These are phyloP conservation scores for Pterocles orientalis DNA, from an alignment of 2,113 vertebrate species.

Conservation along the genomic window DNA sequence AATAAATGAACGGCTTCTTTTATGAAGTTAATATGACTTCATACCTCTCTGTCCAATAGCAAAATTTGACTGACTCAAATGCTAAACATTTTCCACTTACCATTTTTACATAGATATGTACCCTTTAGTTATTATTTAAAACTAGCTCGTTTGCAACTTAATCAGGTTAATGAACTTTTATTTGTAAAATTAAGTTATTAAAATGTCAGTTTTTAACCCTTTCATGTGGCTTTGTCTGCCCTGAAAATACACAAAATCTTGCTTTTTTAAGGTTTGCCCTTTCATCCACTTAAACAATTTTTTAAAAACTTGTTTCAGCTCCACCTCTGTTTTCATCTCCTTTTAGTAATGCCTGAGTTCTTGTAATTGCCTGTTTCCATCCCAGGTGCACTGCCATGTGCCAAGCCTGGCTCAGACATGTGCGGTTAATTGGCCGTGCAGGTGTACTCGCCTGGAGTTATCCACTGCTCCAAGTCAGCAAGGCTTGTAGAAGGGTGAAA, in stretches of 20 bases:
- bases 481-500: neutral
- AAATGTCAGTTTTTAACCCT: neutral
- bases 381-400: neutral
- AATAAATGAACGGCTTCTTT: neutral
- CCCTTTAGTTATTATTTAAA: neutral
- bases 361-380: neutral
- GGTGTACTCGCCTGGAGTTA: neutral
- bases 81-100: neutral
- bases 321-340: neutral
- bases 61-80: neutral
- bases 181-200: neutral
- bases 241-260: neutral
- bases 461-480: neutral
- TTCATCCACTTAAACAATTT: neutral
- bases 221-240: neutral
- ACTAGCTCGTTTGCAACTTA: neutral
- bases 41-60: neutral
- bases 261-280: neutral
- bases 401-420: neutral
- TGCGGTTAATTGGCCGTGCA: neutral
- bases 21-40: neutral
- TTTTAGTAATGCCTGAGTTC: neutral
- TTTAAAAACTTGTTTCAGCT: neutral
- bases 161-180: neutral
- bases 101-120: neutral